These are phyloP conservation scores for Oryzias javanicus DNA, from an alignment of 2,113 vertebrate genomes.

Conservation along the genomic window DNA sequence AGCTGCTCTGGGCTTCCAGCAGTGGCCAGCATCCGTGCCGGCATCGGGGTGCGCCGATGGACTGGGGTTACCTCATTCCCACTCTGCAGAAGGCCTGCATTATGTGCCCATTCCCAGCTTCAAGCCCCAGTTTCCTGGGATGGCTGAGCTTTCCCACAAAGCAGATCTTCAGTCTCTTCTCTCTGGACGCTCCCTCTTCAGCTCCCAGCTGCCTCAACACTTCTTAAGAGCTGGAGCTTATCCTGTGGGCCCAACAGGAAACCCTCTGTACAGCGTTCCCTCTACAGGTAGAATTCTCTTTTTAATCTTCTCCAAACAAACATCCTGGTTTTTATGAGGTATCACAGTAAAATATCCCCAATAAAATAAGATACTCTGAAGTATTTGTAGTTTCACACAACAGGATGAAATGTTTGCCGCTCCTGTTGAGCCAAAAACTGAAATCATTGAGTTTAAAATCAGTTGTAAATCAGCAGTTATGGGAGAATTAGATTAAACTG, in stretches of 20 bases:
- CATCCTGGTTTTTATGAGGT: neutral
- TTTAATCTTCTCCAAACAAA: neutral
- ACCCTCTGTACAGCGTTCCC: slow-evolving; percentile 66
- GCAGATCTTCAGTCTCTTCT: slow-evolving; percentile 69
- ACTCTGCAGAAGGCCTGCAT: slow-evolving; percentile 56
- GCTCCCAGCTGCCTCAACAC: slow-evolving; percentile 73
- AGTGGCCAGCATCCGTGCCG: slow-evolving; percentile 38
- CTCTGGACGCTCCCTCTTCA: slow-evolving; percentile 64
- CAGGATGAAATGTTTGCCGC: no score
- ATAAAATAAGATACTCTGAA: no score
- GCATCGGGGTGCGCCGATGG: slow-evolving; percentile 28
- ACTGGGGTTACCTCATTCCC: slow-evolving; percentile 53
- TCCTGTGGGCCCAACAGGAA: slow-evolving; percentile 57
- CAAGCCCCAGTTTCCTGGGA: slow-evolving; percentile 46
- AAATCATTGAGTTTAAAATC: no score
- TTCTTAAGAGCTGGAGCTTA: slow-evolving; percentile 70
- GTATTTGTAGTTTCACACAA: no score
- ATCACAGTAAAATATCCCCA: neutral
- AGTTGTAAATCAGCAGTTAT: no score
- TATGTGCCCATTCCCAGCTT: slow-evolving; percentile 65
- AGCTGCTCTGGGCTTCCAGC: slow-evolving; percentile 46
- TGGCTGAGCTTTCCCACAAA: slow-evolving; percentile 51
- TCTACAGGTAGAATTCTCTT: slow-evolving; percentile 42
- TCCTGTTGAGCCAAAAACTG: no score
- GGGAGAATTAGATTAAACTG: no score